Base-by-base conservation (phyloP, 2,797 vertebrate genomes). In the Alcedo atthis region DNA sequence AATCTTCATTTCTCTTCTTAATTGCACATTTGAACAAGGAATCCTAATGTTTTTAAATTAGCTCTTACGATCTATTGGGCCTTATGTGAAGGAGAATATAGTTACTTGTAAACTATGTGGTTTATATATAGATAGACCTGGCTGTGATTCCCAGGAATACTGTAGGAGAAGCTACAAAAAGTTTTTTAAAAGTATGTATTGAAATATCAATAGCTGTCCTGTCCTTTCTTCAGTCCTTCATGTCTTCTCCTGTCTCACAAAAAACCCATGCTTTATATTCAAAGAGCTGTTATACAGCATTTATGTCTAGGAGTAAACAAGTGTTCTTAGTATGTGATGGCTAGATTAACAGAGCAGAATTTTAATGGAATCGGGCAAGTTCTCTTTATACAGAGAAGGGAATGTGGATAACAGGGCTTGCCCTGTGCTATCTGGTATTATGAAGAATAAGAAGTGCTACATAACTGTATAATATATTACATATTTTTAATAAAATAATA, bases 1-100 rank as follows among this genome's bases (percentile, higher is more conserved):
- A 86, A 6, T 95, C 95, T 91, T 88, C 88, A 90, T 96, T 95
- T 82, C 88, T 94, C 88, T 93, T 94, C 83, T 93, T 94, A 94
- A 94, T 95, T 94, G 95, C 92, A 76, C 88, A 77, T 84, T 93
- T 86, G 86, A 92, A 82, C 75, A 86, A 59, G 88, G 86, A 91
- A 94, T 82, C 0, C 67, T 80, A 67, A 91, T 92, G 93, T 82
- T 95, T 95, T 93, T 95, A 85, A 95, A 95, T 95, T 83, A 93
- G 89, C 87, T 93, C 54, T 81, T 81, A 61, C 14, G 0, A 85
- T 91, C 87, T 89, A 12, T 80, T 86, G 61, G 48, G 71, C 2
- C 63, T 80, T 57, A 53, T 49, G 75, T 69, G 93, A 37, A 86
- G 58, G 66, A 37, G 80, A 76, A 79, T 67, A 51, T 28, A 71